These are phyloP conservation scores for Ammospiza caudacuta DNA, from an alignment of 2,113 vertebrate genomes.

Conservation along the genomic window DNA sequence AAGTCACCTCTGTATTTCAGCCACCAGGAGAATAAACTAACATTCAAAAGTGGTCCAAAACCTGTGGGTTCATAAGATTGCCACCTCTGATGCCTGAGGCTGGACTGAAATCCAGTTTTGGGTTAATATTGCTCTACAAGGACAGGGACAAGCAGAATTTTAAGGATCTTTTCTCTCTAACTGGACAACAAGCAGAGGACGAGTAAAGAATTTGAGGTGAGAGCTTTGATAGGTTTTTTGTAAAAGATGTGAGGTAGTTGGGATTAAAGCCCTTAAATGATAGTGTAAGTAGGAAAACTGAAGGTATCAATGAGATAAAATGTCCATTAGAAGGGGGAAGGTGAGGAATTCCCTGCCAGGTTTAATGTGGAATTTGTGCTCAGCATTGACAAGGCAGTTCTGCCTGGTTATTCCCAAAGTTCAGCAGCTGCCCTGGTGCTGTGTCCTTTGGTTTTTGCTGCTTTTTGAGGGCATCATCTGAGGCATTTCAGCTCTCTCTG, in stretches of 20 bases:
- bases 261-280: background rate
- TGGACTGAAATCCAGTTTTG: background rate
- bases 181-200: background rate
- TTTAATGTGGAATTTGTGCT: background rate
- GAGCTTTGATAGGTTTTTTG: background rate
- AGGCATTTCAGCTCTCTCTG: background rate
- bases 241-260: background rate
- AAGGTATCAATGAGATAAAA: background rate
- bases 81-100: background rate
- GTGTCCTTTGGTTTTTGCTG: background rate
- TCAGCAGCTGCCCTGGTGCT: fast-evolving
- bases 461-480: background rate
- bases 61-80: background rate
- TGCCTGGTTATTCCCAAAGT: background rate
- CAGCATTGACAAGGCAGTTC: background rate
- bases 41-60: background rate
- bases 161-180: background rate
- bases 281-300: fast-evolving
- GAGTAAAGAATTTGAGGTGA: background rate
- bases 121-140: background rate
- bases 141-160: background rate
- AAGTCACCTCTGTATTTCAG: background rate
- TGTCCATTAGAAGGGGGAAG: background rate
- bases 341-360: background rate
- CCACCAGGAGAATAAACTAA: background rate